Base-by-base conservation (phyloP, 2,797 vertebrate genomes). In the Glyptemys insculpta region DNA sequence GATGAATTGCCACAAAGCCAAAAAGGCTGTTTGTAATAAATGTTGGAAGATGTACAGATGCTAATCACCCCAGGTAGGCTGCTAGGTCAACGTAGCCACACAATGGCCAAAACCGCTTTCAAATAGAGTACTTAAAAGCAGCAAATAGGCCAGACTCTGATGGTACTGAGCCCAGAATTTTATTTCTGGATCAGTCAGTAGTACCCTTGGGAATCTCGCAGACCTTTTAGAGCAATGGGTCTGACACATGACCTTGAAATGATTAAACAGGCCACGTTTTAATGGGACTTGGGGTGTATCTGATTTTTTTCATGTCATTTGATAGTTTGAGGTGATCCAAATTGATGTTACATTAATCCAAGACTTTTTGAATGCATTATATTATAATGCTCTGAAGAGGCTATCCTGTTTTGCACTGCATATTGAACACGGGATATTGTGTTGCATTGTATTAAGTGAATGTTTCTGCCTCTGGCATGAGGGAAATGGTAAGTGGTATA, bases 341-440 rank as follows among this genome's bases (percentile, higher is more conserved):
- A 81, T 5, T 50, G 37, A 81, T 2, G 3, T 37, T 80, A 81
- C 52, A 81, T 76, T 44, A 47, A 47, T 52, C 65, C n/a, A 21
- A 31, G 8, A 27, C 47, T 54, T 74, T 82, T 34, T 72, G 16
- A 85, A 85, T 27, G 72, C 11, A 74, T 74, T 74, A 27, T 74
- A 1, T 15, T 83, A 18, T 29, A 1, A 12, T 6, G 19, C 15
- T 57, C 47, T 21, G 68, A 12, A 85, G 49, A 91, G 41, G 1
- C 0, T 6, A 62, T 47, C 5, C 1, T 29, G 27, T 76, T 78
- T 47, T 78, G 44, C 23, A 10, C 44, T 29, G 1, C 2, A 31
- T 12, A 47, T 21, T 78, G 11, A 81, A 81, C 41, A 94, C 21
- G 87, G 11, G 1, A 31, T 91, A 29, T 9, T 4, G 0, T 50